Evolutionary conservation across 2,888 invertebrate species (phyloP), one percentile per base, ranked within the genome.

Genomic region (Stegana nigrithorax): DNA sequence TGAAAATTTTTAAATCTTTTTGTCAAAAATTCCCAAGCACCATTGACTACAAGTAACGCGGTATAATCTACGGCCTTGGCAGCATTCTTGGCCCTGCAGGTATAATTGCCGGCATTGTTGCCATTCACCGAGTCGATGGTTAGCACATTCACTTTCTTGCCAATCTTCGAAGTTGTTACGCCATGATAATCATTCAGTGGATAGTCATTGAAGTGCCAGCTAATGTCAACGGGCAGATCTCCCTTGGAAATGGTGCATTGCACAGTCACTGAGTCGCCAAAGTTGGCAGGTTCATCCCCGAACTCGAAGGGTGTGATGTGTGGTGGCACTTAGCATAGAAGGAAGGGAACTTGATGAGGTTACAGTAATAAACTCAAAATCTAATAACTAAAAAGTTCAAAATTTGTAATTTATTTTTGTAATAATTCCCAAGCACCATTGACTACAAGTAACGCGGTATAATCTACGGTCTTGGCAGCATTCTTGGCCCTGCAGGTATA

Each of bases 191-290:
- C 85, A 67, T 75, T 76, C 3, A 85, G 79, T 14, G 78, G 70
- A 2, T 73, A 68, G 0, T 78, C 78, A 57, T 84, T 90, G 73
- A 92, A 91, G 69, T 88, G 87, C 93, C 93, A 93, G 45, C 87
- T 86, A 55, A 93, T 89, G 55, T 88, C 88, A 42, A 92, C 87
- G 27, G 92, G 92, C 51, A 85, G 82, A 77, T 91, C 81, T 65
- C 95, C 93, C 75, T 91, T 90, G 65, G 91, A 88, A 68, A 91
- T 89, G 62, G 91, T 89, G 84, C 93, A 93, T 73, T 89, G 89
- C 62, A 91, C 88, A 62, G 90, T 90, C 67, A 90, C 89, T 21
- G 91, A 88, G 84, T 91, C 91, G 67, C 88, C 88, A 73, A 88
- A 86, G 86, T 89, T 87, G 75, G 88, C 86, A 78, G 90, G 88